Percentiles rank a stretch among this genome's conserved stretches.
phyloP scores from a whole-genome alignment of 2,113 vertebrate genomes.

The Microtus ochrogaster region DNA sequence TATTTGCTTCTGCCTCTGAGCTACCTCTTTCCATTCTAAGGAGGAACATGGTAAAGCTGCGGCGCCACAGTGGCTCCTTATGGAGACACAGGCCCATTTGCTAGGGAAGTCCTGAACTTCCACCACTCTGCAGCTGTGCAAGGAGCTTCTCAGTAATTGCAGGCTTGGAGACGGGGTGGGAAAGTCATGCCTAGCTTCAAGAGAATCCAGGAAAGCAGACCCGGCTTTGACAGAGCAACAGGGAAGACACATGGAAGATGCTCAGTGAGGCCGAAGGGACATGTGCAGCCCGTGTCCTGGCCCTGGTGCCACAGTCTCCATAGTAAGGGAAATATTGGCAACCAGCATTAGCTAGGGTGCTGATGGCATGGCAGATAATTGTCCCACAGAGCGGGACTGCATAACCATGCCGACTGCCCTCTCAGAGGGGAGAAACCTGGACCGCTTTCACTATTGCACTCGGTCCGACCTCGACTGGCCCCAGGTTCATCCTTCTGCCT shows the following conservation, averaged over 20 bases:
- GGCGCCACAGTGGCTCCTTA: background rate
- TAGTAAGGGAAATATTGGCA: background rate
- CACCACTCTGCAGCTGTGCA: background rate
- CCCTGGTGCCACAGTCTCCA: background rate
- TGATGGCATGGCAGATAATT: background rate
- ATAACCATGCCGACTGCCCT: background rate
- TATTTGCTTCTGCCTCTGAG: background rate
- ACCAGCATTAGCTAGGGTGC: background rate
- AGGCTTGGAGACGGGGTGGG: background rate
- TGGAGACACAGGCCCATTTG: background rate
- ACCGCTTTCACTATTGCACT: background rate
- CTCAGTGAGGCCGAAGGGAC: background rate
- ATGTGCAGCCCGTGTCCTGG: background rate
- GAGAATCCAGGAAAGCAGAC: background rate
- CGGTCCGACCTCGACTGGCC: background rate
- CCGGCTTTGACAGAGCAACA: constrained; percentile 12
- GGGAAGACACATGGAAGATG: background rate
- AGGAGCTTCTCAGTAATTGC: background rate
- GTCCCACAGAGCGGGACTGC: background rate
- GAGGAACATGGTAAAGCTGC: background rate
- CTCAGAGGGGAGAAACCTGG: background rate
- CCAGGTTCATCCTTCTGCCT: background rate
- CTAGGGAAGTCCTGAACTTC: background rate
- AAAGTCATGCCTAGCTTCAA: background rate
- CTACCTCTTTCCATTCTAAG: background rate